These are phyloP conservation scores for Hemithea aestivaria DNA, from an alignment of 2,888 invertebrate genomes.

Conservation along the genomic window DNA sequence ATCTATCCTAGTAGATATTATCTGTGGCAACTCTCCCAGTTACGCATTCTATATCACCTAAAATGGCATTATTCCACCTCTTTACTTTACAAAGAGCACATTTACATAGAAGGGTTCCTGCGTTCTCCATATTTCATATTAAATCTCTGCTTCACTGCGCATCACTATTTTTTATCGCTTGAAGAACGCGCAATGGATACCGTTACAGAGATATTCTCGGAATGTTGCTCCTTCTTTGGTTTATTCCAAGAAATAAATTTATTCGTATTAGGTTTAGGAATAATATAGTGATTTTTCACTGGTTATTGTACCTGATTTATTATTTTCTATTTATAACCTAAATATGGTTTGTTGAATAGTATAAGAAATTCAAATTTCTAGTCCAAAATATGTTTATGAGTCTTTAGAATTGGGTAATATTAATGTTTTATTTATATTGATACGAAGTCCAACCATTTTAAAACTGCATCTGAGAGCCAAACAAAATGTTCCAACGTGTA, in stretches of 20 bases:
- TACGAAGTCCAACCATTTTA: too few species aligned
- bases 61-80: conserved; percentile 18
- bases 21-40: too few species aligned
- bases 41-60: conserved; percentile 23
- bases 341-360: conserved; percentile 3
- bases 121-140: conserved; percentile 32
- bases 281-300: conserved; percentile 49
- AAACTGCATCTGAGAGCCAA: too few species aligned
- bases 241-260: conserved; percentile 40
- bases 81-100: conserved; percentile 19
- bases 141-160: conserved; percentile 31
- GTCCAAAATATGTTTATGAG: too few species aligned
- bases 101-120: conserved; percentile 28
- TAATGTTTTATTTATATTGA: too few species aligned
- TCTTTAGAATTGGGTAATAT: too few species aligned
- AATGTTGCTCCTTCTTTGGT: conserved; percentile 38
- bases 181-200: conserved; percentile 37
- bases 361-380: too few species aligned
- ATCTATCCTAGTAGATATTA: too few species aligned
- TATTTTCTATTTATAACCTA: conserved; percentile 1
- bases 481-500: too few species aligned
- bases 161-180: conserved; percentile 32
- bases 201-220: conserved; percentile 39
- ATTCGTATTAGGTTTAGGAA: conserved; percentile 41
- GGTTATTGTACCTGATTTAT: conserved; percentile 24